Percentiles rank a stretch among this genome's conserved stretches.
Conservation (phyloP, 2,888 invertebrate genomes). For the Callyntrura sp. region DNA sequence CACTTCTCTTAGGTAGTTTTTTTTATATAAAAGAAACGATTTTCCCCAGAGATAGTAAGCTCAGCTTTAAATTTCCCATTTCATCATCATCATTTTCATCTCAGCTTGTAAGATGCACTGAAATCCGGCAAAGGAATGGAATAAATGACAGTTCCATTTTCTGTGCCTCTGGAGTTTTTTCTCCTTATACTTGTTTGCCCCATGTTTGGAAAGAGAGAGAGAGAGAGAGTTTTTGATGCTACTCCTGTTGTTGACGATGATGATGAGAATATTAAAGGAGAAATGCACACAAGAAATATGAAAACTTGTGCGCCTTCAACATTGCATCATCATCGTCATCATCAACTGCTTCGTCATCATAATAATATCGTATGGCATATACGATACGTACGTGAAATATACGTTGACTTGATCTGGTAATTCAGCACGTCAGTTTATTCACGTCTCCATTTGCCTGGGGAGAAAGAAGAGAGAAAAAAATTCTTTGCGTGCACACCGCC, state of each 20-base stretch:
- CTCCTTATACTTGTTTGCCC: not conserved
- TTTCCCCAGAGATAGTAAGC: constrained; percentile 50
- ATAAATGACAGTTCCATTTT: constrained; percentile 51
- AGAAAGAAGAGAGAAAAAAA: no score
- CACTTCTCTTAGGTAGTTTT: not conserved
- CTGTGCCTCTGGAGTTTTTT: not conserved
- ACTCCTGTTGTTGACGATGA: no score
- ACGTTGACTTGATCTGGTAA: not conserved
- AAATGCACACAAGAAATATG: constrained; percentile 34
- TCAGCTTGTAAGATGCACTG: not conserved
- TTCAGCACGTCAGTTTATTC: not conserved
- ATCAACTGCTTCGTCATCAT: no score
- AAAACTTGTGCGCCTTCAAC: not conserved
- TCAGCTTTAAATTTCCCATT: constrained; percentile 18
- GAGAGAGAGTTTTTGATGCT: not conserved
- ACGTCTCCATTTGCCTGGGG: not conserved
- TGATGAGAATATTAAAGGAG: constrained; percentile 34
- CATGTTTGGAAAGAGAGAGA: not conserved
- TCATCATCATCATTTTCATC: constrained; percentile 10
- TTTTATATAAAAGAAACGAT: not conserved
- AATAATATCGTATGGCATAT: no score
- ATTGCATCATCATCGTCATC: not conserved
- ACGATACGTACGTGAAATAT: not conserved
- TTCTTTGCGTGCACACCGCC: not conserved
- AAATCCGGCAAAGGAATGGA: not conserved